Conservation (phyloP, 1,140 invertebrate species). For the Stratiolaelaps scimitus region DNA sequence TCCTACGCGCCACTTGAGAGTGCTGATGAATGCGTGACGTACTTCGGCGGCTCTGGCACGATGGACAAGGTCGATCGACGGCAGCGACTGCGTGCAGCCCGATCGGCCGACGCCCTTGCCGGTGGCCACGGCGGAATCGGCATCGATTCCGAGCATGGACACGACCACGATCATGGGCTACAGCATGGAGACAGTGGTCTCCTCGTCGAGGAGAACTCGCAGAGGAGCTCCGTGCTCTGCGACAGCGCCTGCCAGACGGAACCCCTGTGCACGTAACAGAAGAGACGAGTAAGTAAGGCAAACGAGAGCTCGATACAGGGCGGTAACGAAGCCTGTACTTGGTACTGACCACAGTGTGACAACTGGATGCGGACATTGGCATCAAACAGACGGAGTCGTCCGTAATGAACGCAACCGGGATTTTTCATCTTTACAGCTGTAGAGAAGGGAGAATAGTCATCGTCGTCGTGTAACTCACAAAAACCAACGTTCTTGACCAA, state of each 20-base stretch:
- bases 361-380: too few relatives aligned
- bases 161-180: background rate
- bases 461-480: too few relatives aligned
- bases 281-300: too few relatives aligned
- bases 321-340: too few relatives aligned
- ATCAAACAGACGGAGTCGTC: too few relatives aligned
- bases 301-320: too few relatives aligned
- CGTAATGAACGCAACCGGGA: too few relatives aligned
- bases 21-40: constrained; percentile 25
- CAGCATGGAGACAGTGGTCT: constrained; percentile 27
- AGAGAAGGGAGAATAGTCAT: too few relatives aligned
- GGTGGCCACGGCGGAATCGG: background rate
- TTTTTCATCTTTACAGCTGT: too few relatives aligned
- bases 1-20: constrained; percentile 25
- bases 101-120: constrained; percentile 17
- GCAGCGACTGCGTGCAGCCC: constrained; percentile 20
- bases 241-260: constrained; percentile 27
- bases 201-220: constrained; percentile 23
- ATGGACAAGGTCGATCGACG: background rate
- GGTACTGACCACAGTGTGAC: too few relatives aligned
- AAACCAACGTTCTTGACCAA: too few relatives aligned
- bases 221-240: constrained; percentile 28
- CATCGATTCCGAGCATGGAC: background rate
- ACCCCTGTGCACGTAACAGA: constrained; percentile 22
- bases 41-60: constrained; percentile 14